Percentiles rank a stretch among this genome's conserved stretches.
Evolutionary conservation across 2,113 vertebrate species (phyloP).

Genomic region (Cyphomyrus discorhynchus): DNA sequence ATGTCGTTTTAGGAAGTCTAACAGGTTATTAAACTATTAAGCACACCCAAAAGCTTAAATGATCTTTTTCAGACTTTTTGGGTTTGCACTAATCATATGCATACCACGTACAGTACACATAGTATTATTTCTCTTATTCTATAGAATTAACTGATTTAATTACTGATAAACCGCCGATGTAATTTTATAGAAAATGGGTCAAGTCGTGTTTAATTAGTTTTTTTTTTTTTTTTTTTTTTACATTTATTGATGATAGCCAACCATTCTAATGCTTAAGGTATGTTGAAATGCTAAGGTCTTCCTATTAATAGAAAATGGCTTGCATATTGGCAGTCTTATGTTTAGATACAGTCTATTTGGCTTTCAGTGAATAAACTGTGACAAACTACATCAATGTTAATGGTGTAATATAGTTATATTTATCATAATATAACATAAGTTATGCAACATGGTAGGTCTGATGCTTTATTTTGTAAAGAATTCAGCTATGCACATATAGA

Average conservation of each 20-base stretch:
- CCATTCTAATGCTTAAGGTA: not conserved
- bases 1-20: not conserved
- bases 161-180: not conserved
- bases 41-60: not conserved
- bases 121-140: not conserved
- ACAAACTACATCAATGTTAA: not conserved
- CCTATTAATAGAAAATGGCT: not conserved
- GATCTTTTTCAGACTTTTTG: not conserved
- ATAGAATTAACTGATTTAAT: not conserved
- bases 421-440: not conserved
- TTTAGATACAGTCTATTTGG: not conserved
- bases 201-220: not conserved
- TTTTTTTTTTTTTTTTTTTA: not conserved
- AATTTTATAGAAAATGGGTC: not conserved
- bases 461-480: not conserved
- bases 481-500: not conserved
- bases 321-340: not conserved
- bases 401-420: not conserved
- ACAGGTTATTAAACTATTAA: not conserved
- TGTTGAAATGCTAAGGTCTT: not conserved
- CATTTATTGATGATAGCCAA: not conserved
- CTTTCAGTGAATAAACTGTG: not conserved
- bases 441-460: not conserved
- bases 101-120: not conserved
- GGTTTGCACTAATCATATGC: not conserved